Evolutionary conservation across 1,140 invertebrate species (phyloP).

Genomic region (Melanaphis sacchari): DNA sequence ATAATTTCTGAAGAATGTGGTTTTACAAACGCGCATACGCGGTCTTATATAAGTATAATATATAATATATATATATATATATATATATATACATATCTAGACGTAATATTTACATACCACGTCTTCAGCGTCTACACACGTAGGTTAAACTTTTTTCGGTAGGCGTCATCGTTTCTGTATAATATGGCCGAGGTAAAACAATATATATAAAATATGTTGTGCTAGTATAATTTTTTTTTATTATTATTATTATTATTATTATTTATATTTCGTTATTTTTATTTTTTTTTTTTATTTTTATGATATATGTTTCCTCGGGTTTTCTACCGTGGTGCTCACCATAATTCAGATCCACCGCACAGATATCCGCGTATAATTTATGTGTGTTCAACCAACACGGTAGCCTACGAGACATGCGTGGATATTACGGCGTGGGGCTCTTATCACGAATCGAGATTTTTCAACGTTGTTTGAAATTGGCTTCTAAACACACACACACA

Average conservation of each 20-base stretch:
- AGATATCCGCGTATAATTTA: slow-evolving; percentile 55
- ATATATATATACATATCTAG: too few relatives aligned
- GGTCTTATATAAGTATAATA: not conserved
- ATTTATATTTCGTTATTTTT: slow-evolving; percentile 20
- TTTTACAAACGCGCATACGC: slow-evolving; percentile 24
- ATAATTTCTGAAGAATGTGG: slow-evolving; percentile 54
- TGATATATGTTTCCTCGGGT: slow-evolving; percentile 57
- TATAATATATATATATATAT: not conserved
- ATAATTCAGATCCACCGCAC: slow-evolving; percentile 56
- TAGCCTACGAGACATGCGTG: slow-evolving; percentile 52
- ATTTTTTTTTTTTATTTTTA: slow-evolving; percentile 34
- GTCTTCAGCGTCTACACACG: slow-evolving; percentile 39
- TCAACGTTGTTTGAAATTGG: slow-evolving; percentile 41
- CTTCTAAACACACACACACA: slow-evolving; percentile 40
- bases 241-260: slow-evolving; percentile 4
- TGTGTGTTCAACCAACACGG: slow-evolving; percentile 55
- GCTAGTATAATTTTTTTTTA: slow-evolving; percentile 32
- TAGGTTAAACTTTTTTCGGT: slow-evolving; percentile 57
- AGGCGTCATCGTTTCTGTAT: slow-evolving; percentile 55
- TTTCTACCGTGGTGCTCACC: slow-evolving; percentile 50
- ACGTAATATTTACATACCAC: slow-evolving; percentile 42
- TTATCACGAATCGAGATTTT: slow-evolving; percentile 55
- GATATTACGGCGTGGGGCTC: slow-evolving; percentile 25
- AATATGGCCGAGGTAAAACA: slow-evolving; percentile 54
- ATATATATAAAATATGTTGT: slow-evolving; percentile 15